Conservation (phyloP, 2,797 vertebrate species). For the Synaphobranchus kaupii region DNA sequence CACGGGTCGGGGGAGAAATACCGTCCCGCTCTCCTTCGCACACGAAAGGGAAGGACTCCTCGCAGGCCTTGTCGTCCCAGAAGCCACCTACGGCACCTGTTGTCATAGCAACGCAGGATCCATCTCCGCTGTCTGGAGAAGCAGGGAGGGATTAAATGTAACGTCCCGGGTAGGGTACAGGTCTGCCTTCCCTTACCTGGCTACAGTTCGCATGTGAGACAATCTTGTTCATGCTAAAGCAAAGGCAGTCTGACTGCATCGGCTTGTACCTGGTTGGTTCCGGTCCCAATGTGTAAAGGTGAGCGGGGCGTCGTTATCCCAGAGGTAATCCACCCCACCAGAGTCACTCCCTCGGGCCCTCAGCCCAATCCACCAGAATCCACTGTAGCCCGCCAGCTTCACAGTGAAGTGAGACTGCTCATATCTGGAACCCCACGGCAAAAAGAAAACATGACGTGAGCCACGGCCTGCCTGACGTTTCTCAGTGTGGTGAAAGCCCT, state of each 20-base stretch:
- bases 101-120: slow-evolving; percentile 75
- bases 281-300: slow-evolving; percentile 77
- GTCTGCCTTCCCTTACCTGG: not conserved
- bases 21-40: slow-evolving; percentile 72
- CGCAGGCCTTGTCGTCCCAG: slow-evolving; percentile 75
- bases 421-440: slow-evolving; percentile 58
- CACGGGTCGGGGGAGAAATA: slow-evolving; percentile 68
- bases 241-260: not conserved
- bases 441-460: slow-evolving; percentile 11
- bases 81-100: slow-evolving; percentile 68
- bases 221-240: not conserved
- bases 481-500: not conserved
- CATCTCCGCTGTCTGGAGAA: slow-evolving; percentile 63
- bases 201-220: not conserved
- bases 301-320: slow-evolving; percentile 67
- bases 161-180: too few relatives aligned
- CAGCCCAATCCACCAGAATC: slow-evolving; percentile 76
- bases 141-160: not conserved
- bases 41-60: slow-evolving; percentile 60
- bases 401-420: slow-evolving; percentile 78
- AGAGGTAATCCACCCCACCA: slow-evolving; percentile 74
- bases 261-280: slow-evolving; percentile 70
- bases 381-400: slow-evolving; percentile 57
- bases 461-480: not conserved
- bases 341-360: slow-evolving; percentile 56